These are phyloP conservation scores for Drymonia ruficornis DNA, from an alignment of 2,888 invertebrate genomes.

Conservation along the genomic window DNA sequence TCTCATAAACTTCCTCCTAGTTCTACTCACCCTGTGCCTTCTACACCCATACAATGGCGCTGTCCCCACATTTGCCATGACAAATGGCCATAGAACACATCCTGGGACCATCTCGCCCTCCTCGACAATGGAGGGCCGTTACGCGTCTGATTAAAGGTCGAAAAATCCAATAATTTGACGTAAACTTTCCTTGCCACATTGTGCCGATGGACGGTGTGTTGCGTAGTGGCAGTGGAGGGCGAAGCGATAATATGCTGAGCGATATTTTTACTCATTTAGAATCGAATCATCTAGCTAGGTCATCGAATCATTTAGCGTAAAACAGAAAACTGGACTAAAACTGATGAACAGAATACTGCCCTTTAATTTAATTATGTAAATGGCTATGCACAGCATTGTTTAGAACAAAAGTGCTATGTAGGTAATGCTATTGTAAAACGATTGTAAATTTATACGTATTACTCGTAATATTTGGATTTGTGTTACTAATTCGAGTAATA, in stretches of 20 bases:
- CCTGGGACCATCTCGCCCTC: constrained; percentile 22
- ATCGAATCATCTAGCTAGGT: too few species aligned
- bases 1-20: constrained; percentile 5
- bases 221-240: constrained; percentile 6
- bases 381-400: too few species aligned
- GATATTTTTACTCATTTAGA: too few species aligned
- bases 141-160: constrained; percentile 55
- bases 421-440: too few species aligned
- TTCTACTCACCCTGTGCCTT: not conserved
- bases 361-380: too few species aligned
- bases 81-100: constrained; percentile 38
- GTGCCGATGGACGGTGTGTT: constrained; percentile 26
- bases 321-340: too few species aligned
- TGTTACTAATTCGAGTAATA: too few species aligned
- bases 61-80: constrained; percentile 33
- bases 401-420: too few species aligned
- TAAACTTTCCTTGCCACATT: constrained; percentile 53
- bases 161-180: constrained; percentile 63
- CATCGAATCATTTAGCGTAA: too few species aligned
- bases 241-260: constrained; percentile 6
- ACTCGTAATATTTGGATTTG: too few species aligned
- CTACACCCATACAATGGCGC: constrained; percentile 18
- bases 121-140: constrained; percentile 41
- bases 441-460: too few species aligned
- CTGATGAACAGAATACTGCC: too few species aligned